Evolutionary conservation across 2,888 invertebrate species (phyloP).

Genomic region (Mermis nigrescens): DNA sequence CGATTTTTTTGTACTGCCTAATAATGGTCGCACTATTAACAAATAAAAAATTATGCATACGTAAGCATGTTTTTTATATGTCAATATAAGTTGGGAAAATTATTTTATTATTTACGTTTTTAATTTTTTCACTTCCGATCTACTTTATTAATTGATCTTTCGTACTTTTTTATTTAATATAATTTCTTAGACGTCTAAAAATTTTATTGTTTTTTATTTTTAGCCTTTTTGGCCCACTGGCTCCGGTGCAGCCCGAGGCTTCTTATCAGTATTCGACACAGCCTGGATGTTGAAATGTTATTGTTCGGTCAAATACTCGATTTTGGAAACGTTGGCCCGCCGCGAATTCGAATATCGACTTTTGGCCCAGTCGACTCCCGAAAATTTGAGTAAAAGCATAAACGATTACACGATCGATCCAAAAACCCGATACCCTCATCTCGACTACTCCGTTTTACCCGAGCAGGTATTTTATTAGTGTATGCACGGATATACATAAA

Average conservation of each 20-base stretch:
- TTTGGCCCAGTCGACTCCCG: slow-evolving; percentile 81
- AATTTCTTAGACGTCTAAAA: too few relatives aligned
- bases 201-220: slow-evolving; percentile 15
- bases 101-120: too few relatives aligned
- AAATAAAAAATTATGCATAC: too few relatives aligned
- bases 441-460: slow-evolving; percentile 7
- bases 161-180: too few relatives aligned
- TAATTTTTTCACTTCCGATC: too few relatives aligned
- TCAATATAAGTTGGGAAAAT: too few relatives aligned
- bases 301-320: slow-evolving; percentile 37
- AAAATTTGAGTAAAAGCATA: slow-evolving; percentile 71
- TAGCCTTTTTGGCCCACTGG: slow-evolving; percentile 89
- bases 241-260: slow-evolving; percentile 89
- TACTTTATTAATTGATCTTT: too few relatives aligned
- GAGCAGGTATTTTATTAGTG: neutral
- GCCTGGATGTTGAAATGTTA: slow-evolving; percentile 80
- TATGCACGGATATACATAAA: too few relatives aligned
- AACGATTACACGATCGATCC: slow-evolving; percentile 36
- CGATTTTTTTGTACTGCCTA: too few relatives aligned
- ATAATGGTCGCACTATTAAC: too few relatives aligned
- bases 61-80: too few relatives aligned
- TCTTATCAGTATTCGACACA: slow-evolving; percentile 80
- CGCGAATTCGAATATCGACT: slow-evolving; percentile 77
- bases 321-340: slow-evolving; percentile 55
- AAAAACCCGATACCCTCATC: slow-evolving; percentile 45